A percentile compares a stretch with the other conserved stretches of the same genome.
phyloP scores from a whole-genome alignment of 1,140 invertebrate genomes.

The Latrodectus geometricus region DNA sequence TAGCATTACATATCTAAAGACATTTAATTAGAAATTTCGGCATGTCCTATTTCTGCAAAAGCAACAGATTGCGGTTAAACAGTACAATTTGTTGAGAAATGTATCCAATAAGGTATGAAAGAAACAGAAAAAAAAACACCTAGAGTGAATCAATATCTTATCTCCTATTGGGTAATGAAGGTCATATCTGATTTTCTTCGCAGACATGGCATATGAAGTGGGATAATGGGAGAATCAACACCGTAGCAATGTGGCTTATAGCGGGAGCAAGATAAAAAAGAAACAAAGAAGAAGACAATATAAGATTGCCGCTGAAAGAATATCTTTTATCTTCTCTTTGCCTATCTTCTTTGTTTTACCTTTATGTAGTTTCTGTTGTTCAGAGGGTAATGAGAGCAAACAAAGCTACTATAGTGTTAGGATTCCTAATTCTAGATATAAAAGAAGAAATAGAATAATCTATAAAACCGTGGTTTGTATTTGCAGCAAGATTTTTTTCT shows the following conservation, averaged over 20 bases:
- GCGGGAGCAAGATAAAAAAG: constrained; percentile 8
- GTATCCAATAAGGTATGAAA: neutral
- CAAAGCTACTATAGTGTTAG: constrained; percentile 48
- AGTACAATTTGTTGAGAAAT: neutral
- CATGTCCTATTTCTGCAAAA: neutral
- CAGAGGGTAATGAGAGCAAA: constrained; percentile 31
- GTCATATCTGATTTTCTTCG: constrained; percentile 49
- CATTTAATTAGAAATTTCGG: no score
- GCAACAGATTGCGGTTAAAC: neutral
- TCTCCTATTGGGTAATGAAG: constrained; percentile 43
- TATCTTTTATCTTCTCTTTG: constrained; percentile 11
- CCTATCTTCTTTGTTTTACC: constrained; percentile 6
- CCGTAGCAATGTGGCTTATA: constrained; percentile 21
- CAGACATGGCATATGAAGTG: constrained; percentile 48
- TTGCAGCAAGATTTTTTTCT: constrained; percentile 3
- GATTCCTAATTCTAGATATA: constrained; percentile 46
- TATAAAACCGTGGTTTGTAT: neutral
- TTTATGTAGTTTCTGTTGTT: constrained; percentile 33
- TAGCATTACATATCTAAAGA: no score
- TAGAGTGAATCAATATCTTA: constrained; percentile 46
- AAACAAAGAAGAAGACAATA: constrained; percentile 24
- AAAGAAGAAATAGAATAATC: constrained; percentile 23
- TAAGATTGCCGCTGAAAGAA: constrained; percentile 27
- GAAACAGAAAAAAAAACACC: neutral
- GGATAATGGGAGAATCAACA: constrained; percentile 54